Base-by-base conservation (phyloP, 2,888 invertebrate genomes). In the Herminia tarsipennalis region DNA sequence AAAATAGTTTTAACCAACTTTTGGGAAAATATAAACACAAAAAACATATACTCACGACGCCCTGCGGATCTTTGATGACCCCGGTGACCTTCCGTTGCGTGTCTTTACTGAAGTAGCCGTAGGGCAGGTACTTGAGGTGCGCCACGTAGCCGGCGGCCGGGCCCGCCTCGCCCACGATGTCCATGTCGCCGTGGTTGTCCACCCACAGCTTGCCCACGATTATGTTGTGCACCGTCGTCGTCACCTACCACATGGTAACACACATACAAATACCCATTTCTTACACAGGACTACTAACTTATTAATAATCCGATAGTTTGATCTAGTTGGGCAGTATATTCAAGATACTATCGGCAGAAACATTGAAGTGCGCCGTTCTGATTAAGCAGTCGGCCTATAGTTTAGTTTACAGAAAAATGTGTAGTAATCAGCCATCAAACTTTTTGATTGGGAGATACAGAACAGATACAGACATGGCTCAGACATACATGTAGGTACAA, bases 151-250 rank as follows among this genome's bases (percentile, higher is more conserved):
- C 98, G 38, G 95, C 94, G 29, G 94, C 95, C 56, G 96, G 95
- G 81, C 99, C 99, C 36, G 86, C 81, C 66, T 93, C 93, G 51
- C 95, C 95, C 48, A 94, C 93, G 58, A 99, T 99, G 85, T 99
- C 98, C 98, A 98, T 99, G 81, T 99, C 99, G 30, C 99, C 99
- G 82, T 99, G 98, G 88, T 99, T 98, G 92, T 99, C 99, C 47
- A 99, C 98, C 99, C 99, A 99, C 66, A 99, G 93, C 88, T 98
- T 98, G 60, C 99, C 99, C 46, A 99, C 99, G 71, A 99, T 99
- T 73, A 99, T 99, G 87, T 99, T 99, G 93, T 99, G 99, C 36
- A 99, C 98, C 3, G 99, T 99, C 13, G 99, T 99, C 13, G 98
- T 99, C 38, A 99, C 96, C 93, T 92, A 10, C n/a, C 6, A 21